Evolutionary conservation across 2,113 vertebrate species (phyloP), one percentile per base, ranked within the genome.

Genomic region (Sphaerodactylus townsendi): DNA sequence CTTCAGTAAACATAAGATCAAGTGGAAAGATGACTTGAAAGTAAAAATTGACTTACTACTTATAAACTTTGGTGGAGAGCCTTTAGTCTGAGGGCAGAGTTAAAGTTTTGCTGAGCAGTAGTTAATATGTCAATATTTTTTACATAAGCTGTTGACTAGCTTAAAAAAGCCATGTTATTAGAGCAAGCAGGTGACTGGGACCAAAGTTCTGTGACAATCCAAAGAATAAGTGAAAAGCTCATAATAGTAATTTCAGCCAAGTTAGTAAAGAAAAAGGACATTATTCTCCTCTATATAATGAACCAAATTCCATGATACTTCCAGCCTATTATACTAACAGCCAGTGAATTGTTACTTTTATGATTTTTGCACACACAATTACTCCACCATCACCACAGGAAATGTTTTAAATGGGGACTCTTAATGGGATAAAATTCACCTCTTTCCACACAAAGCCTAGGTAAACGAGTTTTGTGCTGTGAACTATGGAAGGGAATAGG

Each of bases 331-430:
- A 69, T 15, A 53, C 65, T 77, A 50, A 70, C 33, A 30, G 65
- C 28, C 33, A 70, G 23, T 81, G 79, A 81, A 81, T 69, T 69
- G 62, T 35, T 69, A 84, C 48, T 84, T 77, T 68, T 77, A 53
- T 77, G 64, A 77, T 77, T 69, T 82, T 69, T 68, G 82, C 46
- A 77, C 64, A 83, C 28, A 21, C 46, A 19, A 69, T n/a, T 83
- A 77, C 25, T 56, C 30, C 73, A 41, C 46, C 25, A 77, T 77
- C 48, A 69, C 65, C 48, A 68, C 10, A 66, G 46, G 64, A 76
- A 37, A 37, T 76, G 15, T 33, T 41, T 56, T 23, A 77, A 41
- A 83, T 69, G 35, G 62, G 33, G 62, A 68, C 33, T 69, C 28
- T 41, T 37, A 82, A 33, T n/a, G 4, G 30, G 56, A 13, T 73